phyloP scores from a whole-genome alignment of 2,888 invertebrate species.

The Tenthredo distinguenda region DNA sequence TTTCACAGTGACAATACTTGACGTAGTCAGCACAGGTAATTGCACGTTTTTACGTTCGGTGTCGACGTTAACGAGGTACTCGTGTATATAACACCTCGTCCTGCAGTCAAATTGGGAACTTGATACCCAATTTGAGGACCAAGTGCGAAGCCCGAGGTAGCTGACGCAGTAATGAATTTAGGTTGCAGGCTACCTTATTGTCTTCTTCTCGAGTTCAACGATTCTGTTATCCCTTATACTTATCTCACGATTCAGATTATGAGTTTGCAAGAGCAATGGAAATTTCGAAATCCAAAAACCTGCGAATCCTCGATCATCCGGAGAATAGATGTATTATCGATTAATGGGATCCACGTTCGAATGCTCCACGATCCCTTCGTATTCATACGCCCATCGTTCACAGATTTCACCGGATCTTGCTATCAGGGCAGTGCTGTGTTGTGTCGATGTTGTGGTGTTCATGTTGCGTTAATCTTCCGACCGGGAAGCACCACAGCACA shows the following conservation, averaged over 20 bases:
- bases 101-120: conserved; percentile 1
- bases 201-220: background rate
- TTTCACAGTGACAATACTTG: background rate
- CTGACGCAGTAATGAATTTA: background rate
- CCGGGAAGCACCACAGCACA: background rate
- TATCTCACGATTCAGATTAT: background rate
- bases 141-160: background rate
- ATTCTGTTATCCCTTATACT: background rate
- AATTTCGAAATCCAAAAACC: background rate
- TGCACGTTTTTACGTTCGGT: background rate
- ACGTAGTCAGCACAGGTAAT: background rate
- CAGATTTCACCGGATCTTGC: background rate
- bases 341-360: background rate
- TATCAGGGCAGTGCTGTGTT: background rate
- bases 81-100: background rate
- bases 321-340: background rate
- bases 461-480: conserved; percentile 30
- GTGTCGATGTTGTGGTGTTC: background rate
- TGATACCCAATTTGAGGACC: conserved; percentile 1
- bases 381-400: background rate
- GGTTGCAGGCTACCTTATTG: background rate
- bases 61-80: background rate
- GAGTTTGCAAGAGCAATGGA: background rate
- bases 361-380: background rate
- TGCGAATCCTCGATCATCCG: background rate